A percentile compares a stretch with the other conserved stretches of the same genome.
These are phyloP conservation scores for Philhelius pedissequus DNA, from an alignment of 2,888 invertebrate genomes.

Conservation along the genomic window DNA sequence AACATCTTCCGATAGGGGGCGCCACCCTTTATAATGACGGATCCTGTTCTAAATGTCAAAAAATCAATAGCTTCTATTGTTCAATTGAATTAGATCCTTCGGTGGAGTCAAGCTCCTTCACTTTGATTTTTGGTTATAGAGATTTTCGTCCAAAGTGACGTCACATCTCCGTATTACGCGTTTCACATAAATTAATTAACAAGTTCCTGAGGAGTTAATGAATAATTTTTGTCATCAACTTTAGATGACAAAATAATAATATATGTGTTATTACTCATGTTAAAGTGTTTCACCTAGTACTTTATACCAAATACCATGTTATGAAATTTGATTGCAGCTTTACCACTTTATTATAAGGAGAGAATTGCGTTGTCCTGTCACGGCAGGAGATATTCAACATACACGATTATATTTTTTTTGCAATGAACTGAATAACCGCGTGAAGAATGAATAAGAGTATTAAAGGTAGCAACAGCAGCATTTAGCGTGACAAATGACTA, in stretches of 20 bases:
- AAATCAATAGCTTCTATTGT: too few species aligned
- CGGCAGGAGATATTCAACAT: neutral
- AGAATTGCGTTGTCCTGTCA: neutral
- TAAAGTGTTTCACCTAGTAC: neutral
- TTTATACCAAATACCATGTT: conserved; percentile 1
- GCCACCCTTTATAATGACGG: too few species aligned
- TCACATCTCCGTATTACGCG: neutral
- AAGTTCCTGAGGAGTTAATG: conserved; percentile 5
- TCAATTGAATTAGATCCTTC: too few species aligned
- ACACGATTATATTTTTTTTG: neutral
- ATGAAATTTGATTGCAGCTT: conserved; percentile 20
- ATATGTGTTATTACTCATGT: neutral
- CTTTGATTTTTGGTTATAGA: too few species aligned
- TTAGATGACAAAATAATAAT: conserved; percentile 10
- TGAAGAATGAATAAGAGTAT: neutral
- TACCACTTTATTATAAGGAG: neutral
- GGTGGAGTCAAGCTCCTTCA: too few species aligned
- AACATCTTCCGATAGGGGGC: too few species aligned
- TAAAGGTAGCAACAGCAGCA: too few species aligned
- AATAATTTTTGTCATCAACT: conserved; percentile 27
- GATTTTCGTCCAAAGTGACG: too few species aligned
- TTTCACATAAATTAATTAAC: conserved; percentile 2
- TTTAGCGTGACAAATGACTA: conserved; percentile 10
- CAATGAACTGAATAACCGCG: neutral
- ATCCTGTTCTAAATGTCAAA: too few species aligned